Evolutionary conservation across 2,888 invertebrate genomes (phyloP).

Genomic region (Drosophila dives): DNA sequence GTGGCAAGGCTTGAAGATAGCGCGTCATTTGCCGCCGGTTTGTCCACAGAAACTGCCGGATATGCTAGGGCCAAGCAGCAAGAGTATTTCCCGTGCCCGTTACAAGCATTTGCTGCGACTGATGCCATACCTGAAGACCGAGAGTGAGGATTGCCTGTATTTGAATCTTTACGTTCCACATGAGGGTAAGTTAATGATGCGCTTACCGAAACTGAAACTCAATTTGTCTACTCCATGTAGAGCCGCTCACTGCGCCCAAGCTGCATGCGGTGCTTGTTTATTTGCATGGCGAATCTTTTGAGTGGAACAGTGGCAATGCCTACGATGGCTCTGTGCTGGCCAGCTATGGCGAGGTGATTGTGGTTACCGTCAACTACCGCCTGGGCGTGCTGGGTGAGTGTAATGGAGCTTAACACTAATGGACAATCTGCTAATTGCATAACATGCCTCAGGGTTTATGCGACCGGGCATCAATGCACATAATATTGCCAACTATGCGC

Average conservation of each 20-base stretch:
- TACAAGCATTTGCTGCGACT: slow-evolving; percentile 90
- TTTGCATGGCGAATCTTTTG: slow-evolving; percentile 97
- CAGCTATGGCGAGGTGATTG: slow-evolving; percentile 95
- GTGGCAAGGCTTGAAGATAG: slow-evolving; percentile 90
- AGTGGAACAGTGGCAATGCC: slow-evolving; percentile 98
- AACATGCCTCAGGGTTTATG: slow-evolving; percentile 88
- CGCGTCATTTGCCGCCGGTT: slow-evolving; percentile 91
- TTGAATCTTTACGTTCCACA: slow-evolving; percentile 96
- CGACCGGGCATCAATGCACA: slow-evolving; percentile 91
- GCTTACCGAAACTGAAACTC: neutral
- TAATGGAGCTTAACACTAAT: slow-evolving; percentile 4
- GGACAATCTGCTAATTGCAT: slow-evolving; percentile 7
- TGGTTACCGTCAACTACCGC: slow-evolving; percentile 93
- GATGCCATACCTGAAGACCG: slow-evolving; percentile 88
- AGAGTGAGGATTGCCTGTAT: slow-evolving; percentile 95
- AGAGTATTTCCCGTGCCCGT: slow-evolving; percentile 88
- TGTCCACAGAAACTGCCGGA: slow-evolving; percentile 94
- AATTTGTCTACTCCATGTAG: slow-evolving; percentile 32
- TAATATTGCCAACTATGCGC: slow-evolving; percentile 94
- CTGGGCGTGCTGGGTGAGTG: slow-evolving; percentile 91
- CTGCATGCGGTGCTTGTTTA: slow-evolving; percentile 94
- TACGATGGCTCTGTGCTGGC: slow-evolving; percentile 98
- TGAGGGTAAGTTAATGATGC: slow-evolving; percentile 88
- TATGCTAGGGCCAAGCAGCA: slow-evolving; percentile 86
- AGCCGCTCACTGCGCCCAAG: slow-evolving; percentile 85